Percentiles rank a stretch among this genome's conserved stretches.
Evolutionary conservation across 2,888 invertebrate species (phyloP).

Genomic region (Chrysomela aeneicollis): DNA sequence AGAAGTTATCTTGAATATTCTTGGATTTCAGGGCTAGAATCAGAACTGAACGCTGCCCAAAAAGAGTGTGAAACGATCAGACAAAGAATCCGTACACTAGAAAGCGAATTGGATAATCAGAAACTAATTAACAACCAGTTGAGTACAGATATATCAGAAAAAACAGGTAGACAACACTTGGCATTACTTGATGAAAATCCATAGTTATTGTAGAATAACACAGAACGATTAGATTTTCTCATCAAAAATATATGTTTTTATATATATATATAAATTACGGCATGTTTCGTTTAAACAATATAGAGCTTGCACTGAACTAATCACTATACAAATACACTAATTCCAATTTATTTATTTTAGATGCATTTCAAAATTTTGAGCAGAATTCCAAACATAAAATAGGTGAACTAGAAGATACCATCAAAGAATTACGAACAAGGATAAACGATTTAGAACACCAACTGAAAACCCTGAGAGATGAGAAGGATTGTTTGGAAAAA

Average conservation of each 20-base stretch:
- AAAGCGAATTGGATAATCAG: conserved; percentile 68
- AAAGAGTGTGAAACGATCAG: conserved; percentile 72
- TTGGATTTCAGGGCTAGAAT: conserved; percentile 66
- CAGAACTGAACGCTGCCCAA: conserved; percentile 70
- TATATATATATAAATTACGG: too few species aligned
- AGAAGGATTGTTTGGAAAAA: conserved; percentile 61
- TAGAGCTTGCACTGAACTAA: too few species aligned
- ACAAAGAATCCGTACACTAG: conserved; percentile 68
- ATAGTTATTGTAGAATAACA: too few species aligned
- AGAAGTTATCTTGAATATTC: conserved; percentile 6
- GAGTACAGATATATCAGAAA: conserved; percentile 66
- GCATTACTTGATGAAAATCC: too few species aligned
- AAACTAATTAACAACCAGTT: conserved; percentile 68
- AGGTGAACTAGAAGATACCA: conserved; percentile 62
- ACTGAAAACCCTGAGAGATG: conserved; percentile 61
- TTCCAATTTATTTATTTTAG: conserved; percentile 41
- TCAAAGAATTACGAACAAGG: conserved; percentile 63
- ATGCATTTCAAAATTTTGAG: conserved; percentile 53
- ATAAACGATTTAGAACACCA: conserved; percentile 64
- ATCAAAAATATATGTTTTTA: too few species aligned
- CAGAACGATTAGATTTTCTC: too few species aligned
- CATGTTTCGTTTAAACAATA: too few species aligned
- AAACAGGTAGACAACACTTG: conserved; percentile 62
- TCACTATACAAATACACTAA: too few species aligned
- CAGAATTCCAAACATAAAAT: conserved; percentile 56